Evolutionary conservation across 2,113 vertebrate genomes (phyloP).

Genomic region (Phalacrocorax carbo): DNA sequence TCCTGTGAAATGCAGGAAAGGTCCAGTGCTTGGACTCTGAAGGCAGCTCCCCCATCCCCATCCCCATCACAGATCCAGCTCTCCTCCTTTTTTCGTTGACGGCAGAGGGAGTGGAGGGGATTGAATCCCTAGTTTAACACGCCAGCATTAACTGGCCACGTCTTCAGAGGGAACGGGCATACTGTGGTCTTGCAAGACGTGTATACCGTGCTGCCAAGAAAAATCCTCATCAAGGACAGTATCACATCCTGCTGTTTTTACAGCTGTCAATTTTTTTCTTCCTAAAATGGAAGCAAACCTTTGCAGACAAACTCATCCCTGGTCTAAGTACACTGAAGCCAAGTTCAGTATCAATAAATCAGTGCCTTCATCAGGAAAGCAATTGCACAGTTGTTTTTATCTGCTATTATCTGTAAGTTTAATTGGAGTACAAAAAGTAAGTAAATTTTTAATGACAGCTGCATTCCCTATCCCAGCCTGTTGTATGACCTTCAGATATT

Average conservation of each 20-base stretch:
- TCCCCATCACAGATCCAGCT: not conserved
- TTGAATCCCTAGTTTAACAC: not conserved
- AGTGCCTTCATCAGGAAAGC: constrained; percentile 34
- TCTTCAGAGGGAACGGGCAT: not conserved
- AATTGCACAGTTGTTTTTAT: constrained; percentile 54
- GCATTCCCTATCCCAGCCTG: constrained; percentile 49
- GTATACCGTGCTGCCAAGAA: not conserved
- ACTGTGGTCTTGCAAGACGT: not conserved
- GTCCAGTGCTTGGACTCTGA: not conserved
- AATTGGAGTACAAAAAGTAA: constrained; percentile 72
- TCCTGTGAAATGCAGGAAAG: not conserved
- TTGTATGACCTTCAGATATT: constrained; percentile 71
- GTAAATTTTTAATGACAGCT: constrained; percentile 75
- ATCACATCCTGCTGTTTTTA: constrained; percentile 15
- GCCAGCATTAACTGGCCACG: not conserved
- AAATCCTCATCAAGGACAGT: not conserved
- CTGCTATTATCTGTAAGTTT: constrained; percentile 68
- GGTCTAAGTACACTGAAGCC: constrained; percentile 23
- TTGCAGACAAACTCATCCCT: constrained; percentile 22
- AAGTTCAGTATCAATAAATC: constrained; percentile 61
- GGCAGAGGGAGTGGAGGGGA: not conserved
- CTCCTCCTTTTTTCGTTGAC: not conserved
- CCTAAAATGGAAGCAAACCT: constrained; percentile 50
- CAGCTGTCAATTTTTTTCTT: constrained; percentile 42
- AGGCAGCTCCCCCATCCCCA: not conserved